Evolutionary conservation across 2,113 vertebrate species (phyloP).

Genomic region (Diadophis punctatus): DNA sequence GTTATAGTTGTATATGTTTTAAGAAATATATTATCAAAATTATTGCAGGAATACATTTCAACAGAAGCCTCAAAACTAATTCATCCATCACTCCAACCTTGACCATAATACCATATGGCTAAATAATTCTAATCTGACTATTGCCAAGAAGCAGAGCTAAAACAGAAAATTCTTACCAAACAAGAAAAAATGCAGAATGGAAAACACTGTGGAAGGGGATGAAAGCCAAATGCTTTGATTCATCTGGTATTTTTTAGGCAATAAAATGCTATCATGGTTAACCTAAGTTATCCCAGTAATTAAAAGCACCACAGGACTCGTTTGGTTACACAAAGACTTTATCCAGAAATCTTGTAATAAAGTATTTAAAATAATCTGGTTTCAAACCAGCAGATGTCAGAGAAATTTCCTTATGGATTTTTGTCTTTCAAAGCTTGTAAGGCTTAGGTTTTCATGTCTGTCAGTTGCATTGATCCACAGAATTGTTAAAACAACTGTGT

Average conservation of each 20-base stretch:
- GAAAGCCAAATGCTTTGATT: background rate
- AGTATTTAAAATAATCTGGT: background rate
- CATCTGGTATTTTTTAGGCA: background rate
- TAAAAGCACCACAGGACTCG: background rate
- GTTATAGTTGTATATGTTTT: background rate
- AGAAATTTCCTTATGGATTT: background rate
- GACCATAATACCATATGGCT: background rate
- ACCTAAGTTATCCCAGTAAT: background rate
- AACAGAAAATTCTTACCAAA: background rate
- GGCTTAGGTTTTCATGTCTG: background rate
- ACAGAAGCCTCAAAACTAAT: background rate
- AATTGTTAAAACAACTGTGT: background rate
- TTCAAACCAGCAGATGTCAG: background rate
- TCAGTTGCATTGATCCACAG: background rate
- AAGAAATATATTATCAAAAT: background rate
- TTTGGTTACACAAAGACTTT: background rate
- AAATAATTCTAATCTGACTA: background rate
- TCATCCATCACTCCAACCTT: background rate
- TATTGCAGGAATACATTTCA: background rate
- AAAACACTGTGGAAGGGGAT: background rate
- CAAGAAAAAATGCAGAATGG: background rate
- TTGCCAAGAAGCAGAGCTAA: background rate
- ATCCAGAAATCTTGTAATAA: background rate
- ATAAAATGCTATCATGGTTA: background rate
- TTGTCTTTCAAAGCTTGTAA: background rate